Percentiles rank a stretch among this genome's conserved stretches.
Evolutionary conservation across 2,797 vertebrate genomes (phyloP).

Genomic region (Lateolabrax maculatus): DNA sequence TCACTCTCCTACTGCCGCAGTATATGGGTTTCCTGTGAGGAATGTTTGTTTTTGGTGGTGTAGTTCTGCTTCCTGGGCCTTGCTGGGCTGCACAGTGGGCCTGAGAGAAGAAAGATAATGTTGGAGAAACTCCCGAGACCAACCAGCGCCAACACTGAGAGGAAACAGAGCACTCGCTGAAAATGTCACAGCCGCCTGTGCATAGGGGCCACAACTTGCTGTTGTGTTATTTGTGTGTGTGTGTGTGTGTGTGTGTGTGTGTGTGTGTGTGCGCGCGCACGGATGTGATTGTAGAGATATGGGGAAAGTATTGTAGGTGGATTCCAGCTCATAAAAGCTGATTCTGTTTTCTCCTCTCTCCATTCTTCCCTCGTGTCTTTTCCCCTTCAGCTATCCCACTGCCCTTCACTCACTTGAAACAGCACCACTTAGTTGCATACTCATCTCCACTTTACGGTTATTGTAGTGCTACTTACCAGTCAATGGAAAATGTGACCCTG

Average conservation of each 20-base stretch:
- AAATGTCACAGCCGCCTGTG: conserved; percentile 38
- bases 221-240: conserved; percentile 49
- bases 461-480: conserved; percentile 45
- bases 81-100: conserved; percentile 30
- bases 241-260: conserved; percentile 16
- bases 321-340: conserved; percentile 30
- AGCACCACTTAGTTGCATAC: conserved; percentile 25
- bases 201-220: conserved; percentile 65
- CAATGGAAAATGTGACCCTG: conserved; percentile 50
- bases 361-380: neutral
- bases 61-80: conserved; percentile 26
- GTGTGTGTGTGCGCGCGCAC: conserved; percentile 20
- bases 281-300: conserved; percentile 39
- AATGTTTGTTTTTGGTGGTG: conserved; percentile 11
- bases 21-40: neutral
- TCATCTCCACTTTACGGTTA: conserved; percentile 37
- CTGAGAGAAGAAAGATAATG: conserved; percentile 44
- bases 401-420: conserved; percentile 36
- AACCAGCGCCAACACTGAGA: conserved; percentile 35
- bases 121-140: conserved; percentile 37
- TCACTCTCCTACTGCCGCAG: neutral
- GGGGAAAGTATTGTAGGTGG: conserved; percentile 37
- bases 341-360: conserved; percentile 8
- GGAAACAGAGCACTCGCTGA: conserved; percentile 51
- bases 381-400: neutral